These are phyloP conservation scores for Erinaceus europaeus DNA, from an alignment of 2,113 vertebrate genomes.

Conservation along the genomic window DNA sequence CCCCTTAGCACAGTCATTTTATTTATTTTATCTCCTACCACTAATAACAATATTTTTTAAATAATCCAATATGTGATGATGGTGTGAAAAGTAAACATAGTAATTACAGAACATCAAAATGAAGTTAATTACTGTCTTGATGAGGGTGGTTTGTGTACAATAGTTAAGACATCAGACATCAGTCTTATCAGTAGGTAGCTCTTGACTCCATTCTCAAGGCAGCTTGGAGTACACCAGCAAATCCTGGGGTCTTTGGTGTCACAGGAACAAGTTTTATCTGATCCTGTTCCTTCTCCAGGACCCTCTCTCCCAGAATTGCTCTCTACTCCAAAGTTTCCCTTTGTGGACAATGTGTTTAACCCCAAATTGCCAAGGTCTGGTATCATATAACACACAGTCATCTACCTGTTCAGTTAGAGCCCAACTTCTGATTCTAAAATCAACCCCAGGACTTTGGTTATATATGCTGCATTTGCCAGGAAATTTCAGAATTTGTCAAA, in stretches of 20 bases:
- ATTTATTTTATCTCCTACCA: conserved; percentile 55
- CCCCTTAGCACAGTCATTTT: neutral
- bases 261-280: neutral
- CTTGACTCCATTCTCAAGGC: neutral
- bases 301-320: neutral
- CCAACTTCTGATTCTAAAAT: neutral
- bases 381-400: neutral
- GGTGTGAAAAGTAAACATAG: conserved; percentile 50
- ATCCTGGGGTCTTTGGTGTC: neutral
- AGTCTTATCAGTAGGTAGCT: neutral
- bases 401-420: neutral
- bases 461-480: conserved; percentile 21
- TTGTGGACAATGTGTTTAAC: neutral
- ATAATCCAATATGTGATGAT: conserved; percentile 45
- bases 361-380: neutral
- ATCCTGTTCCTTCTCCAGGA: neutral
- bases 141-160: conserved; percentile 42
- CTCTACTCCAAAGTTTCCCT: neutral
- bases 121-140: conserved; percentile 66
- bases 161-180: neutral
- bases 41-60: conserved; percentile 60
- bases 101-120: conserved; percentile 62
- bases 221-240: no score
- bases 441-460: neutral
- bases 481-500: conserved; percentile 52